Percentiles rank a stretch among this genome's conserved stretches.
phyloP scores from a whole-genome alignment of 2,797 vertebrate genomes.

The Anniella stebbinsi region DNA sequence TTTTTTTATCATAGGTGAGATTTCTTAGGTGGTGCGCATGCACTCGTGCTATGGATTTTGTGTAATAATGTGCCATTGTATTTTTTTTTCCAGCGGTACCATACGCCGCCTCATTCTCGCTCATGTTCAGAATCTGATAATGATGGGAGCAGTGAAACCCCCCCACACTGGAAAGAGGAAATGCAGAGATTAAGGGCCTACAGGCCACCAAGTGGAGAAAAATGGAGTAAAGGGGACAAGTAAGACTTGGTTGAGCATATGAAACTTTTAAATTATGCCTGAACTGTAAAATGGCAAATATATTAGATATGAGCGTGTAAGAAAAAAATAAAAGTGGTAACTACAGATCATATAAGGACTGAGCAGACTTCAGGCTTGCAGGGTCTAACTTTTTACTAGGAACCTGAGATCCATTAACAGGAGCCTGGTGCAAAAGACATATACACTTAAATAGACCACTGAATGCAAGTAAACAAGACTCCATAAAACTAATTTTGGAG shows the following conservation, averaged over 20 bases:
- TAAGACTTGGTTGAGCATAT: conserved; percentile 65
- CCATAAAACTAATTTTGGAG: no score
- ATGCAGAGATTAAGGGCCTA: conserved; percentile 92
- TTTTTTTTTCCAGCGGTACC: conserved; percentile 87
- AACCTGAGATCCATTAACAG: no score
- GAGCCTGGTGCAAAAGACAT: no score
- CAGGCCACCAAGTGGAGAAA: conserved; percentile 88
- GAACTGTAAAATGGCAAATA: neutral
- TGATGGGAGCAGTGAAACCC: conserved; percentile 94
- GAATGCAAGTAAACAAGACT: no score
- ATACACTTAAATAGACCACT: no score
- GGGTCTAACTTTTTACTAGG: no score
- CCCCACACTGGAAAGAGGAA: conserved; percentile 98
- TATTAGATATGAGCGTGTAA: neutral
- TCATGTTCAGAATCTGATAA: conserved; percentile 91
- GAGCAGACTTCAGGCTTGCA: no score
- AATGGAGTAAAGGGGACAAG: conserved; percentile 98
- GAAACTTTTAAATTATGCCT: neutral
- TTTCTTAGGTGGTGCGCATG: neutral
- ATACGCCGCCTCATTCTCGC: conserved; percentile 93
- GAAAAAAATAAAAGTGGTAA: conserved; percentile 71
- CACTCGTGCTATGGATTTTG: neutral
- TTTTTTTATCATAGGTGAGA: neutral
- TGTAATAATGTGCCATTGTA: neutral
- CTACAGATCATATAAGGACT: neutral